Percentiles rank a stretch among this genome's conserved stretches.
Evolutionary conservation across 2,113 vertebrate species (phyloP).

Genomic region (Capricornis sumatraensis): DNA sequence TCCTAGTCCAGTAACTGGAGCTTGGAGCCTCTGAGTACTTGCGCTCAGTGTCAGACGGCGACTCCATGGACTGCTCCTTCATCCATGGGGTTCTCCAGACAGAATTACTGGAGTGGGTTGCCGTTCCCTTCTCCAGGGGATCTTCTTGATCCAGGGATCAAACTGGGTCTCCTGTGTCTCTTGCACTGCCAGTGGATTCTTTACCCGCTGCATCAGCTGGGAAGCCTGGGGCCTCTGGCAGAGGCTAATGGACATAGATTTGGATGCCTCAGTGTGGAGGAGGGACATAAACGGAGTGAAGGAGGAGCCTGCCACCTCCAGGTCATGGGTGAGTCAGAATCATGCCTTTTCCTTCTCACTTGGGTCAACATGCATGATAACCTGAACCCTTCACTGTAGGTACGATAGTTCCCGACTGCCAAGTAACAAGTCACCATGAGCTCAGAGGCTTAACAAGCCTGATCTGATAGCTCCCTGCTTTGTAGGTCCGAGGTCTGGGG

Average conservation of each 20-base stretch:
- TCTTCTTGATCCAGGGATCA: not conserved
- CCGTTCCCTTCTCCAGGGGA: not conserved
- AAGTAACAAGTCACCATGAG: not conserved
- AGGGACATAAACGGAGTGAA: not conserved
- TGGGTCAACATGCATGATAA: accelerated
- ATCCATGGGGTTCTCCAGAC: not conserved
- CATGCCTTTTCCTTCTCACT: not conserved
- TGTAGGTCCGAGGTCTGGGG: not conserved
- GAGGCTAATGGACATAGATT: not conserved
- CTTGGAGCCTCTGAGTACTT: not conserved
- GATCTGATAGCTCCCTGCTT: not conserved
- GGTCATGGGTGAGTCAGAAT: no score
- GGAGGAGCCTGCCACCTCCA: not conserved
- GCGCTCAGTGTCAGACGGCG: accelerated
- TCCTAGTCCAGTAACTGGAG: accelerated
- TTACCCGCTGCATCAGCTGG: not conserved
- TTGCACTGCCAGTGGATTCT: not conserved
- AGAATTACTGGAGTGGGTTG: not conserved
- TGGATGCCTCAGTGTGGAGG: not conserved
- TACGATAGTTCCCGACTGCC: not conserved
- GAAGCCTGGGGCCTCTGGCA: not conserved
- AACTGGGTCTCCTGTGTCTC: not conserved
- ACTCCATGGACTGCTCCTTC: not conserved
- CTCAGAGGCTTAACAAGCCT: no score
- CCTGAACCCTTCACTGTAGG: not conserved